These are phyloP conservation scores for Spodoptera frugiperda DNA, from an alignment of 1,140 invertebrate species.

Conservation along the genomic window DNA sequence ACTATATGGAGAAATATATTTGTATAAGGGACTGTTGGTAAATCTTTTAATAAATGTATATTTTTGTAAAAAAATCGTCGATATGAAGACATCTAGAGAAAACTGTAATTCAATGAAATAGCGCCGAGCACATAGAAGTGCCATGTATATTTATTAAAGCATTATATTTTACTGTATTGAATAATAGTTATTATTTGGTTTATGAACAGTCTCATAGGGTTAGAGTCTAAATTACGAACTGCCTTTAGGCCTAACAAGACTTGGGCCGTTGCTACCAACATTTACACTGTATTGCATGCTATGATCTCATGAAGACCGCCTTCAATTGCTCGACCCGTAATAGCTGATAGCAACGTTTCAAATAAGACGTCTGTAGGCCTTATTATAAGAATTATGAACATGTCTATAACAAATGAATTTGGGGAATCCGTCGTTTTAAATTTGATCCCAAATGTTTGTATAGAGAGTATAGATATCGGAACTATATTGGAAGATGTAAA, in stretches of 20 bases:
- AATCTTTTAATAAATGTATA: conserved; percentile 24
- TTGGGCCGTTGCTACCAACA: conserved; percentile 21
- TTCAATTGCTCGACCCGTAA: conserved; percentile 16
- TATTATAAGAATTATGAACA: conserved; percentile 29
- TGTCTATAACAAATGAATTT: not conserved
- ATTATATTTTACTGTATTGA: not conserved
- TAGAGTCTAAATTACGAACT: conserved; percentile 34
- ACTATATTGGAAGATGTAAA: conserved; percentile 39
- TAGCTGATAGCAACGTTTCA: conserved; percentile 16
- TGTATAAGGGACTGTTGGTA: conserved; percentile 28
- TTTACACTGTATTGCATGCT: conserved; percentile 7
- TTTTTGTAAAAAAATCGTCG: conserved; percentile 31
- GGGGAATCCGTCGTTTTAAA: conserved; percentile 28
- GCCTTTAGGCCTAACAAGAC: conserved; percentile 36
- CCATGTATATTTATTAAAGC: not conserved
- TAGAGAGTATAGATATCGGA: conserved; percentile 23
- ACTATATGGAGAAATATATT: conserved; percentile 31
- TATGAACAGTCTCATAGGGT: conserved; percentile 28
- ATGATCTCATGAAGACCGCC: conserved; percentile 30
- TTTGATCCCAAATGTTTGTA: conserved; percentile 23
- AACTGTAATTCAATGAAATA: not conserved
- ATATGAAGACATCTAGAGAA: not conserved
- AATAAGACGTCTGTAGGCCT: conserved; percentile 4
- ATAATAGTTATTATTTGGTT: conserved; percentile 10
- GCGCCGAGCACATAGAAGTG: not conserved